Evolutionary conservation across 2,113 vertebrate genomes (phyloP).

Genomic region (Rhagologus leucostigma): DNA sequence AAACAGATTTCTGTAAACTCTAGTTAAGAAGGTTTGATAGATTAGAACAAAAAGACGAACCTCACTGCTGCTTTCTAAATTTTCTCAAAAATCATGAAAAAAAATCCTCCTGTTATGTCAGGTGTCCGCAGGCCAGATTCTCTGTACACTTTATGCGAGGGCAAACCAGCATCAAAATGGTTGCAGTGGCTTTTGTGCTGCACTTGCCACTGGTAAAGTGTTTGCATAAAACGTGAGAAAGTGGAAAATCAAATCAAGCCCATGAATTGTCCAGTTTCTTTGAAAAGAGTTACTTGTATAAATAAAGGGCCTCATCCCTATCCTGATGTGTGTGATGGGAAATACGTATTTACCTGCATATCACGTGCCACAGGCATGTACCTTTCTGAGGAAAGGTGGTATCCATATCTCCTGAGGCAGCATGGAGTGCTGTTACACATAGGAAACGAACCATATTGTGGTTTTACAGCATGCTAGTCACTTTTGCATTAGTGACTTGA

Average conservation of each 20-base stretch:
- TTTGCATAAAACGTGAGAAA: not conserved
- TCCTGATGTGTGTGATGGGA: not conserved
- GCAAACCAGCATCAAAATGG: not conserved
- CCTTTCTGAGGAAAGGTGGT: not conserved
- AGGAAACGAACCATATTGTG: not conserved
- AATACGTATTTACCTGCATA: not conserved
- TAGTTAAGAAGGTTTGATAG: not conserved
- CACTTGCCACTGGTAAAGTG: not conserved
- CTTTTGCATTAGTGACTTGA: not conserved
- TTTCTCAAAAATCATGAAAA: not conserved
- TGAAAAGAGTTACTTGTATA: not conserved
- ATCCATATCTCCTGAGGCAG: not conserved
- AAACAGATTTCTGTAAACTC: not conserved
- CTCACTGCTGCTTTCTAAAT: not conserved
- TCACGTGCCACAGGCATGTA: not conserved
- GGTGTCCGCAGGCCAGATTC: not conserved
- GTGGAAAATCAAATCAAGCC: not conserved
- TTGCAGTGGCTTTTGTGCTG: not conserved
- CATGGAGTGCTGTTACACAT: not conserved
- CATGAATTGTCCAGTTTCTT: not conserved
- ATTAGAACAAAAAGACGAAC: not conserved
- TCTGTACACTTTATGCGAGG: not conserved
- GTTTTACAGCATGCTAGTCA: not conserved
- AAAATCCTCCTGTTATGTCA: not conserved
- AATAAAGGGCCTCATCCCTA: not conserved